Conservation (phyloP, 2,113 vertebrate species). For the Coturnix japonica region DNA sequence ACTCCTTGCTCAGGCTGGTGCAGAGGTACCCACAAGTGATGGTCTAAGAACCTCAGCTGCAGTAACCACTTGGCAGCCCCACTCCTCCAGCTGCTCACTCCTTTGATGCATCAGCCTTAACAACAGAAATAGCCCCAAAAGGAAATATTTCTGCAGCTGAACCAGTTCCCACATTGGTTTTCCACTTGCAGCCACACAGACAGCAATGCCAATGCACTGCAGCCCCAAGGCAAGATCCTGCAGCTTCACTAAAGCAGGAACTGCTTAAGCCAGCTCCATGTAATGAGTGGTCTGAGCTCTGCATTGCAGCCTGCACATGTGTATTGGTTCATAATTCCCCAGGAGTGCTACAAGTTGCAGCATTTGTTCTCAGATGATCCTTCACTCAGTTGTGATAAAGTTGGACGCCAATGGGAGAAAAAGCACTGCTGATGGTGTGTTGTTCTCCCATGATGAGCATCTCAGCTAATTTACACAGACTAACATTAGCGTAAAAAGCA, state of each 20-base stretch:
- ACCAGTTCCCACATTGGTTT: background rate
- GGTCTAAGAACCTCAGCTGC: background rate
- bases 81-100: background rate
- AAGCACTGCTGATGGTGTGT: background rate
- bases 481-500: background rate
- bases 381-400: background rate
- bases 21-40: background rate
- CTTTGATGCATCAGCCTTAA: background rate
- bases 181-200: background rate
- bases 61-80: background rate
- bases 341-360: background rate
- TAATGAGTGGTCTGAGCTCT: background rate
- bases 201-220: rapidly evolving
- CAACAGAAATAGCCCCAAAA: background rate
- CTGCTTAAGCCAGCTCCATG: background rate
- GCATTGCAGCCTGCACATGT: background rate
- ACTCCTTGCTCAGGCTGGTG: background rate
- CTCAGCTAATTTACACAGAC: background rate
- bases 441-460: background rate
- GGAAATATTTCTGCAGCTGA: background rate
- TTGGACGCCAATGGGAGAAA: background rate
- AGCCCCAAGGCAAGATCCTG: background rate
- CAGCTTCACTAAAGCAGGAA: background rate
- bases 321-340: background rate
- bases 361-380: background rate